Base-by-base conservation (phyloP, 2,113 vertebrate species). In the Lophius piscatorius region DNA sequence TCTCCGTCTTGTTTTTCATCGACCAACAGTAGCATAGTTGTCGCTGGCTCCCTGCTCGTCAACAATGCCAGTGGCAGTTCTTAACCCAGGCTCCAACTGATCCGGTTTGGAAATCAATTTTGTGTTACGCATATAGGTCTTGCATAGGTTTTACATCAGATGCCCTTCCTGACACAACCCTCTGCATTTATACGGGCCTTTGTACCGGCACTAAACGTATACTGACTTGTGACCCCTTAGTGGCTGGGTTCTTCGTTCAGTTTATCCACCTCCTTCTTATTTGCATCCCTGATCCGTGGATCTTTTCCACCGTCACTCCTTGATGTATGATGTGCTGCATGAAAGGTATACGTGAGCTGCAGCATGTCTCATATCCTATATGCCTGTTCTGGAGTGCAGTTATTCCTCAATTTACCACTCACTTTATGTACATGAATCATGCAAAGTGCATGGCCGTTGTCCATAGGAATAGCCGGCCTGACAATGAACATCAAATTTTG, bases 401-500 rank as follows among this genome's bases (percentile, higher is more conserved):
- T 28, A 31, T 54, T 67, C 7, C 38, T 52, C 13, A 10, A 34
- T 62, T 23, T 23, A 31, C 8, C 11, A 38, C 22, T 41, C 50
- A 65, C 70, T 75, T 74, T 31, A 31, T 18, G 38, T 13, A 28
- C 56, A 70, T 49, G 57, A 40, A 57, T 81, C 57, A 74, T 70
- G 59, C 42, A 62, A 61, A 66, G 70, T 49, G 35, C 54, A 73
- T 74, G 49, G 10, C 2, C 12, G 6, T 2, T 38, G 14, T 48
- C 38, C 57, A 28, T 1, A 3, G 47, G 47, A 61, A 26, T 40
- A 26, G 13, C 22, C 2, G n/a, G 3, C 33, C 24, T 0, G 3
- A 23, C 48, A 22, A 12, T 4, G 54, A 13, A 21, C 9, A 9
- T 47, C 46, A 24, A 39, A 31, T 51, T 47, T 57, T 16, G 40